Evolutionary conservation across 2,797 vertebrate species (phyloP).

Genomic region (Sitta carolinensis): DNA sequence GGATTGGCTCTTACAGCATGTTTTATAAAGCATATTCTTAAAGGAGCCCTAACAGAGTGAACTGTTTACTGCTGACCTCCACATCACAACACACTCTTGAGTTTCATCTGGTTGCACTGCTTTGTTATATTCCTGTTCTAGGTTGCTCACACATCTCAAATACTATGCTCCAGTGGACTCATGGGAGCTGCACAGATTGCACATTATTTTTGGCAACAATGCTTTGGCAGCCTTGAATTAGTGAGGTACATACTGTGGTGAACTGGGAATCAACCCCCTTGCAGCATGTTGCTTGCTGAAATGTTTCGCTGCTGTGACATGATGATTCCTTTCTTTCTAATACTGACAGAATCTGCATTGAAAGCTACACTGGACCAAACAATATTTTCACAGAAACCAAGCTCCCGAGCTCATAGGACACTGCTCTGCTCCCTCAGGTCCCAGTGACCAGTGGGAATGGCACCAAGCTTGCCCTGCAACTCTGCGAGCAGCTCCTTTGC

Average conservation of each 20-base stretch:
- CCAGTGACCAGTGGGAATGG: neutral
- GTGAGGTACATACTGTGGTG: neutral
- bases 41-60: neutral
- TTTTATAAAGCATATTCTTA: neutral
- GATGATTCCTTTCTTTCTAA: neutral
- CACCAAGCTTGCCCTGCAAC: neutral
- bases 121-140: neutral
- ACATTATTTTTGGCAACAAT: constrained; percentile 45
- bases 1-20: neutral
- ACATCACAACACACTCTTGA: neutral
- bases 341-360: constrained; percentile 11
- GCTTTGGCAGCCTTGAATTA: constrained; percentile 45
- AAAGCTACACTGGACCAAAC: constrained; percentile 54
- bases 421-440: neutral
- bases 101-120: neutral
- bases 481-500: constrained; percentile 37
- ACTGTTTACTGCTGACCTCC: neutral
- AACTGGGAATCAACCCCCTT: neutral
- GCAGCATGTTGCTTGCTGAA: neutral
- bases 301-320: neutral
- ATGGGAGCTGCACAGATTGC: neutral
- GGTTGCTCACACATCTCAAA: neutral
- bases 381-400: constrained; percentile 48
- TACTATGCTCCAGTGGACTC: neutral
- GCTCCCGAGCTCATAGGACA: constrained; percentile 22